Evolutionary conservation across 2,888 invertebrate species (phyloP).

Genomic region (Rugalucina vietnamica): DNA sequence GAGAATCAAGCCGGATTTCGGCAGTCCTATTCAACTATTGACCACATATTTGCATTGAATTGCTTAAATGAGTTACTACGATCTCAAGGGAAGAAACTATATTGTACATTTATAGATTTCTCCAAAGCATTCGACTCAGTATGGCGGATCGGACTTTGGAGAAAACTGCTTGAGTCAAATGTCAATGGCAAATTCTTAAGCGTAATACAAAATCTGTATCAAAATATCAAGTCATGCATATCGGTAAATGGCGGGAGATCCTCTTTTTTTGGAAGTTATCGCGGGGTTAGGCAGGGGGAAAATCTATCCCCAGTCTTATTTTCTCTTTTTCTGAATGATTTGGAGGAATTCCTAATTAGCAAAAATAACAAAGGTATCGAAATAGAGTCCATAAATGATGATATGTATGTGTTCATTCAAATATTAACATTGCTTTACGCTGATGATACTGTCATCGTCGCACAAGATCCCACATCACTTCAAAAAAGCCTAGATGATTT

Average conservation of each 20-base stretch:
- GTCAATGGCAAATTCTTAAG: neutral
- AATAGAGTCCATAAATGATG: neutral
- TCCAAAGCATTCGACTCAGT: neutral
- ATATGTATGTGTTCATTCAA: neutral
- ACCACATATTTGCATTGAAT: neutral
- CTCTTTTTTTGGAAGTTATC: neutral
- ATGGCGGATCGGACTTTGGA: neutral
- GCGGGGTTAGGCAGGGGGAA: too few species aligned
- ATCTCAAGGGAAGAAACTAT: neutral
- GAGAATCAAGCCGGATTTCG: neutral
- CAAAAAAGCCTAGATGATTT: neutral
- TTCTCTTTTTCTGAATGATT: neutral
- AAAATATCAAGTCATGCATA: neutral
- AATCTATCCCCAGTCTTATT: too few species aligned
- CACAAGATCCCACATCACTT: neutral
- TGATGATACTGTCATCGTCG: neutral
- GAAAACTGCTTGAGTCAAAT: neutral
- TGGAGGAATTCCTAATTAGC: neutral
- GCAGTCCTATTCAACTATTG: neutral
- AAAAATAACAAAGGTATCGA: neutral
- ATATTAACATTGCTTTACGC: neutral
- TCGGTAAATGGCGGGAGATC: neutral
- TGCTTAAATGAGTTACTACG: neutral
- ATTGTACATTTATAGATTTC: too few species aligned
- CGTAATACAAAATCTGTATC: neutral